Conservation (phyloP, 2,113 vertebrate genomes). For the Azemiops feae region DNA sequence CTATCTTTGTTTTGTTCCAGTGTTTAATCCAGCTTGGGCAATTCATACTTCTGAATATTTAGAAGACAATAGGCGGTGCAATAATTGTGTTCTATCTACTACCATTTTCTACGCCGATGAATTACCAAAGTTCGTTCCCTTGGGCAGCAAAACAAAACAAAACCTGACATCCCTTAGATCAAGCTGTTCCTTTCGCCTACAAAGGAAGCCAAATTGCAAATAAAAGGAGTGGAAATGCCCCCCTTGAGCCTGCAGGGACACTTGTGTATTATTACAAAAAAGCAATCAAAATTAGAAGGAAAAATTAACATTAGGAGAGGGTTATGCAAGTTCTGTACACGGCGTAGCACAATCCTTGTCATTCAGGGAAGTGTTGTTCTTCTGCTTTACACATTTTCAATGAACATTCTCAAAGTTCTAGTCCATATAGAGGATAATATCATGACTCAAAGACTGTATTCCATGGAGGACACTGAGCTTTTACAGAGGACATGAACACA, state of each 20-base stretch:
- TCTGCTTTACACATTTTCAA: neutral
- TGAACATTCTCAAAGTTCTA: neutral
- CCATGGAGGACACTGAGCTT: neutral
- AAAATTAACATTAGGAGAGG: neutral
- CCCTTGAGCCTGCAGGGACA: neutral
- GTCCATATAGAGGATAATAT: neutral
- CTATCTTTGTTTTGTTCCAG: neutral
- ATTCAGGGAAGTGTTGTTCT: neutral
- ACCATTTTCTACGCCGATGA: neutral
- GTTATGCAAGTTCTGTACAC: neutral
- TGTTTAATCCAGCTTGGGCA: neutral
- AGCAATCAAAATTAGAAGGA: neutral
- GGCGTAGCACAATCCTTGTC: neutral
- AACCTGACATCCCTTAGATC: neutral
- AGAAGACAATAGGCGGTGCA: neutral
- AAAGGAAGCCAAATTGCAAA: rapidly evolving
- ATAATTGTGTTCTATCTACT: neutral
- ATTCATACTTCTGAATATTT: slow-evolving; percentile 15
- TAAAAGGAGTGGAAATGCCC: neutral
- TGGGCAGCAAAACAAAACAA: neutral
- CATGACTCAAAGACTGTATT: neutral
- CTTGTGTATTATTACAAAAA: neutral
- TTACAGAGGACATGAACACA: neutral
- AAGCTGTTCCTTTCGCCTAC: neutral
- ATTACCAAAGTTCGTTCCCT: neutral